phyloP scores from a whole-genome alignment of 2,888 invertebrate genomes.

The Thumatha senex region DNA sequence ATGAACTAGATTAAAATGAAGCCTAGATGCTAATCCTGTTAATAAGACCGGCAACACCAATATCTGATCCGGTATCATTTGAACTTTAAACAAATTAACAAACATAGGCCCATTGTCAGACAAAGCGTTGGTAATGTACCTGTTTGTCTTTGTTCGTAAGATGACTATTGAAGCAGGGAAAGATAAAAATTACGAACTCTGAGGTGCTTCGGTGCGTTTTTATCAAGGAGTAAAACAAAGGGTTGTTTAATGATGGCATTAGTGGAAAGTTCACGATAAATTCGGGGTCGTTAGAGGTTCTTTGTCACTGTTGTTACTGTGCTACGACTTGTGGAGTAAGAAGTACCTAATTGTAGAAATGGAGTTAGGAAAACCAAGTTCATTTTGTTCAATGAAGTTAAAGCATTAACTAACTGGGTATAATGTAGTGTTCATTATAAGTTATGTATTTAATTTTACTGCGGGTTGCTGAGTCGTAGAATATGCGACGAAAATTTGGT shows the following conservation, averaged over 20 bases:
- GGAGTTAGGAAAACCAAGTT: too few relatives aligned
- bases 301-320: slow-evolving; percentile 77
- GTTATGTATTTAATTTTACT: too few relatives aligned
- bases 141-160: slow-evolving; percentile 65
- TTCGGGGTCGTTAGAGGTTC: slow-evolving; percentile 75
- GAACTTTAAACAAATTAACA: slow-evolving; percentile 33
- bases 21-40: slow-evolving; percentile 10
- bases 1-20: background rate
- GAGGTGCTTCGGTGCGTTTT: slow-evolving; percentile 71
- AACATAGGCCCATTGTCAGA: slow-evolving; percentile 50
- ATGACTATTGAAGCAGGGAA: slow-evolving; percentile 63
- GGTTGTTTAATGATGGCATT: slow-evolving; percentile 81
- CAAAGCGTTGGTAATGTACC: slow-evolving; percentile 33
- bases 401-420: too few relatives aligned
- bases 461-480: too few relatives aligned
- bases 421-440: too few relatives aligned
- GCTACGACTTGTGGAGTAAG: slow-evolving; percentile 39
- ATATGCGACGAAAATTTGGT: background rate
- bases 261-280: slow-evolving; percentile 81
- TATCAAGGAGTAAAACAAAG: slow-evolving; percentile 79
- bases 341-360: too few relatives aligned
- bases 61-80: slow-evolving; percentile 22
- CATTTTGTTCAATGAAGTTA: too few relatives aligned
- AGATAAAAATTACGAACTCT: slow-evolving; percentile 78
- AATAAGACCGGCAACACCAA: slow-evolving; percentile 15